A percentile compares a stretch with the other conserved stretches of the same genome.
Conservation (phyloP, 1,140 invertebrate species). For the Dendroctonus ponderosae region DNA sequence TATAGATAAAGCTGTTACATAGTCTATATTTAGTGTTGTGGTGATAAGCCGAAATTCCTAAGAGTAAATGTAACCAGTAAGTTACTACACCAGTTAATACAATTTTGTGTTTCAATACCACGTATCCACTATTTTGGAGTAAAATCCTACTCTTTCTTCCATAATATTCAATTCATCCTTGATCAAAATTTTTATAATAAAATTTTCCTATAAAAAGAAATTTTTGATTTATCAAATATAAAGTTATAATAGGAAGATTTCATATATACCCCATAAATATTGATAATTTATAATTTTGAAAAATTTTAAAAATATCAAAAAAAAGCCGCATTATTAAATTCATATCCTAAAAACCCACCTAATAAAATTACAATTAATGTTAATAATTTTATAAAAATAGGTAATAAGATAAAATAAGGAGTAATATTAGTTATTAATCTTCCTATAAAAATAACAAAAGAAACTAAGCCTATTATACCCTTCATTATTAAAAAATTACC, state of each 20-base stretch:
- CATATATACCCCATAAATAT: constrained; percentile 41
- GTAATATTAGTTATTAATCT: constrained; percentile 51
- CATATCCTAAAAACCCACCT: not conserved
- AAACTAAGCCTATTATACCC: constrained; percentile 55
- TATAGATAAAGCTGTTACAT: too few species aligned
- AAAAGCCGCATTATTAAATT: not conserved
- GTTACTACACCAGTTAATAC: too few species aligned
- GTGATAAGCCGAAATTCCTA: too few species aligned
- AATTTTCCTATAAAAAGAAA: constrained; percentile 23
- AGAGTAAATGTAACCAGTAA: too few species aligned
- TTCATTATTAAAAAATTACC: constrained; percentile 51
- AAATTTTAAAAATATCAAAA: constrained; percentile 48
- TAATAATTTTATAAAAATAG: constrained; percentile 48
- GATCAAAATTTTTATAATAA: constrained; percentile 36
- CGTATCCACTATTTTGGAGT: too few species aligned
- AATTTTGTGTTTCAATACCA: too few species aligned
- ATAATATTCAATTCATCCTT: constrained; percentile 39
- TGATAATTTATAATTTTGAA: constrained; percentile 47
- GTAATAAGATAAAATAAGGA: constrained; percentile 55
- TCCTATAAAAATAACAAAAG: constrained; percentile 54
- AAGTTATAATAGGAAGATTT: constrained; percentile 39
- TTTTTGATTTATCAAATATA: too few species aligned
- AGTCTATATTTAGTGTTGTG: too few species aligned
- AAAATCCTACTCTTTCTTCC: constrained; percentile 24
- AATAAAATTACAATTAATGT: constrained; percentile 5